A percentile compares a stretch with the other conserved stretches of the same genome.
Conservation (phyloP, 2,797 vertebrate species). For the Poliocrania exsul region DNA sequence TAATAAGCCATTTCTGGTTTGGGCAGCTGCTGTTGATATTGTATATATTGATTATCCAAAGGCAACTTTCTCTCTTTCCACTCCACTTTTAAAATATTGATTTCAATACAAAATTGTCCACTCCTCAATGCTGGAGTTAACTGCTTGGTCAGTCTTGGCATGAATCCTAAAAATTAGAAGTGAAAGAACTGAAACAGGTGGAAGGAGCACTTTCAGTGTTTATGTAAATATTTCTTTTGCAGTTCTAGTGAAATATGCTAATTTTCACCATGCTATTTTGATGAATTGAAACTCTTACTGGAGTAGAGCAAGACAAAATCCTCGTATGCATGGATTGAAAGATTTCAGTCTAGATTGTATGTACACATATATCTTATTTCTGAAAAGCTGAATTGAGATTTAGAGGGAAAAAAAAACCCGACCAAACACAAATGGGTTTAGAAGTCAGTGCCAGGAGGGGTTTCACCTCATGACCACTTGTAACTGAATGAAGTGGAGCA, state of each 20-base stretch:
- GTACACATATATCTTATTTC: background rate
- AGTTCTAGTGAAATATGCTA: background rate
- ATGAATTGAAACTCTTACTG: background rate
- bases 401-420: background rate
- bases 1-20: conserved; percentile 18
- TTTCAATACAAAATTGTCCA: background rate
- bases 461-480: background rate
- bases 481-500: background rate
- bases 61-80: background rate
- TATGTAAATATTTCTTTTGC: background rate
- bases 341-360: background rate
- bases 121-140: background rate
- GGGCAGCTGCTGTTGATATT: background rate
- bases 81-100: background rate
- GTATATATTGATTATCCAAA: background rate
- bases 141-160: background rate
- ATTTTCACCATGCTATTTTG: background rate
- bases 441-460: fast-evolving
- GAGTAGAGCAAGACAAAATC: background rate
- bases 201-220: background rate
- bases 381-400: background rate
- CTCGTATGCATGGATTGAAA: background rate
- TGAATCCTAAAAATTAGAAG: background rate
- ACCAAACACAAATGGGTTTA: background rate
- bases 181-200: background rate